phyloP scores from a whole-genome alignment of 2,888 invertebrate species.

The Coleophora deauratella region DNA sequence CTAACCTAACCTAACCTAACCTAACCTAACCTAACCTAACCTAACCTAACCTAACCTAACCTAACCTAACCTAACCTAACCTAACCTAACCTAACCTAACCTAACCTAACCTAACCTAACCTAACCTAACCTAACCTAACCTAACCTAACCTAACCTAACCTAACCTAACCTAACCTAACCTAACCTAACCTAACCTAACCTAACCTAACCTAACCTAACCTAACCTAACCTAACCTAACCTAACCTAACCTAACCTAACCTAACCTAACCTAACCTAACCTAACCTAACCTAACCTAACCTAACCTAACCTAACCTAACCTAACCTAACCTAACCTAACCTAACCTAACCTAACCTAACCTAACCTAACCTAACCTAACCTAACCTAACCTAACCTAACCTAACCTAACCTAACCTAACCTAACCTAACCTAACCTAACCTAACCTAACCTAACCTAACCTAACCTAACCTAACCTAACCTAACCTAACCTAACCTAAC shows the following conservation, averaged over 20 bases:
- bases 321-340: constrained; percentile 10
- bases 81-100: constrained; percentile 6
- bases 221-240: constrained; percentile 12
- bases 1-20: constrained; percentile 13
- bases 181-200: constrained; percentile 4
- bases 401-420: constrained; percentile 16
- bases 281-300: constrained; percentile 11
- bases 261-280: constrained; percentile 11
- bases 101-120: constrained; percentile 8
- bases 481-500: constrained; percentile 12
- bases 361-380: constrained; percentile 11
- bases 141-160: constrained; percentile 6
- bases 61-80: constrained; percentile 8
- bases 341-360: constrained; percentile 11
- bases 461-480: constrained; percentile 10
- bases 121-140: constrained; percentile 7
- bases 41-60: constrained; percentile 12
- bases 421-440: constrained; percentile 16
- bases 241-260: constrained; percentile 11
- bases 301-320: constrained; percentile 11
- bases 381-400: constrained; percentile 14
- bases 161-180: constrained; percentile 5
- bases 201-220: constrained; percentile 10
- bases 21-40: constrained; percentile 14
- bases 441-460: constrained; percentile 12